A percentile compares a stretch with the other conserved stretches of the same genome.
Evolutionary conservation across 2,113 vertebrate species (phyloP).

Genomic region (Glaucidium brasilianum): DNA sequence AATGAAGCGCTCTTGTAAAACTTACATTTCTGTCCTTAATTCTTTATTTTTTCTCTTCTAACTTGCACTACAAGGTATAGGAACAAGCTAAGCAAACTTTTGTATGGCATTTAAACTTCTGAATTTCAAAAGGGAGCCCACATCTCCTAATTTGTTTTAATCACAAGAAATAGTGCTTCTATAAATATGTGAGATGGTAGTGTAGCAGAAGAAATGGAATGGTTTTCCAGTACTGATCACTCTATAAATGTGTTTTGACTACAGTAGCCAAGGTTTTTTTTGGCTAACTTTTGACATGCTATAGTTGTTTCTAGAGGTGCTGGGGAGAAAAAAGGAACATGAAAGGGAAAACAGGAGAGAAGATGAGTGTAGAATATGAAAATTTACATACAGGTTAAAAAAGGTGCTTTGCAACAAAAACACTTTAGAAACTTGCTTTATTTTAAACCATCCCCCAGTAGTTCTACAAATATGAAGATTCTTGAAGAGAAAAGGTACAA

Average conservation of each 20-base stretch:
- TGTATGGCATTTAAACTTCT: not conserved
- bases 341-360: not conserved
- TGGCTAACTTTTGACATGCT: not conserved
- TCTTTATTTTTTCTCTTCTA: not conserved
- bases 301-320: not conserved
- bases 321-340: not conserved
- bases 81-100: not conserved
- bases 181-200: not conserved
- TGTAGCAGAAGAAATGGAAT: not conserved
- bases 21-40: not conserved
- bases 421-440: not conserved
- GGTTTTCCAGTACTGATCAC: not conserved
- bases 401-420: not conserved
- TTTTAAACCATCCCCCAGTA: not conserved
- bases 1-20: not conserved
- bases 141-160: not conserved
- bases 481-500: not conserved
- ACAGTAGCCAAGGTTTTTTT: not conserved
- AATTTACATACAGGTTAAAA: not conserved
- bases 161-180: not conserved
- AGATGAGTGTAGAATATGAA: not conserved
- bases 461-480: not conserved
- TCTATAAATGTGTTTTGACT: not conserved
- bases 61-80: not conserved
- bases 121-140: not conserved